Evolutionary conservation across 2,797 vertebrate species (phyloP).

Genomic region (Sebastes oblongus): DNA sequence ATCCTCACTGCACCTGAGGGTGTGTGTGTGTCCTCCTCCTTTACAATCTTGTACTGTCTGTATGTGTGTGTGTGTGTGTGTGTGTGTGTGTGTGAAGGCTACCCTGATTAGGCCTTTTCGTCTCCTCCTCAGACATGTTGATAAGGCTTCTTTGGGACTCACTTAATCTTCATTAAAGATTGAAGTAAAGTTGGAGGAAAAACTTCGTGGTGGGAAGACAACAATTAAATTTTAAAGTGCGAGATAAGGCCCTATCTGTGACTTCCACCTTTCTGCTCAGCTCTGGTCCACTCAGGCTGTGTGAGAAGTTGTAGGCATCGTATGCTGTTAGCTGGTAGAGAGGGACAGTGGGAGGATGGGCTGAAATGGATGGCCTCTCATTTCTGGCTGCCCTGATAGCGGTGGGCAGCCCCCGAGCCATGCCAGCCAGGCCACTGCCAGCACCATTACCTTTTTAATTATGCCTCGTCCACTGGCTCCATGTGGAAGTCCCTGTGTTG

Average conservation of each 20-base stretch:
- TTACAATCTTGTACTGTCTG: background rate
- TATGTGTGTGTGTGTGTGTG: background rate
- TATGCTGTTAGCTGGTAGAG: slow-evolving; percentile 32
- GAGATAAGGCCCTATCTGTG: slow-evolving; percentile 75
- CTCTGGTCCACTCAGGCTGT: slow-evolving; percentile 7
- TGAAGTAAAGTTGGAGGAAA: slow-evolving; percentile 65
- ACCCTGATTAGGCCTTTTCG: slow-evolving; percentile 54
- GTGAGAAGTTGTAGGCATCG: slow-evolving; percentile 36
- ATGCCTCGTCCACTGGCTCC: slow-evolving; percentile 37
- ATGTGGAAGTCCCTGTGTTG: slow-evolving; percentile 34
- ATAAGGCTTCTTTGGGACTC: slow-evolving; percentile 76
- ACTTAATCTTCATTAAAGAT: slow-evolving; percentile 83
- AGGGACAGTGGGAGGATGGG: slow-evolving; percentile 33
- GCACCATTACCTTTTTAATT: slow-evolving; percentile 63
- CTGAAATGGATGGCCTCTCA: slow-evolving; percentile 62
- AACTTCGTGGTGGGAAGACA: slow-evolving; percentile 66
- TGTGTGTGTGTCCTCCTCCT: background rate
- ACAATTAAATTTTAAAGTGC: slow-evolving; percentile 76
- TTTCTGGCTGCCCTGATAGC: slow-evolving; percentile 57
- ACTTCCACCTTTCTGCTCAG: slow-evolving; percentile 69
- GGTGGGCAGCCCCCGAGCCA: slow-evolving; percentile 14
- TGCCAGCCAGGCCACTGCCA: slow-evolving; percentile 38
- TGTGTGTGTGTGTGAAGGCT: slow-evolving; percentile 9
- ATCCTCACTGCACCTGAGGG: background rate
- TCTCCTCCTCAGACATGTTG: slow-evolving; percentile 72